Conservation (phyloP, 1,140 invertebrate genomes). For the Temnothorax curvispinosus region DNA sequence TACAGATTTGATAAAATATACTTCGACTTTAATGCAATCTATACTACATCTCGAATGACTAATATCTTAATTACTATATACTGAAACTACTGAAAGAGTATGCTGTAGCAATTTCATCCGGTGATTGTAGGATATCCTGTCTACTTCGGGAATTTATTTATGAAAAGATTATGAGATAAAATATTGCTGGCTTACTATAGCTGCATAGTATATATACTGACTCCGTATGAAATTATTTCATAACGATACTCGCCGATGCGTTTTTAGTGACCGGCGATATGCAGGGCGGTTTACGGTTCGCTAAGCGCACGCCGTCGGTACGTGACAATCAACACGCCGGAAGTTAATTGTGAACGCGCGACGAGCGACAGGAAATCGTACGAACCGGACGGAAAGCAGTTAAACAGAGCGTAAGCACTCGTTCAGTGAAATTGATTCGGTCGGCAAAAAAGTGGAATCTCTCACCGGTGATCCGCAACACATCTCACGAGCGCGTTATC, state of each 20-base stretch:
- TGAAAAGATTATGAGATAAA: neutral
- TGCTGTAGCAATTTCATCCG: neutral
- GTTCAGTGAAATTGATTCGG: constrained; percentile 40
- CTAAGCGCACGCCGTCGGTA: neutral
- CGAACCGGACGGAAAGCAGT: constrained; percentile 70
- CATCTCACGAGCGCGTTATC: constrained; percentile 7
- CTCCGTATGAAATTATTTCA: constrained; percentile 14
- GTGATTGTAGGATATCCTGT: neutral
- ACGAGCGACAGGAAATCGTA: constrained; percentile 69
- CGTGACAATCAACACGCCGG: constrained; percentile 55
- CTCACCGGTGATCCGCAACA: constrained; percentile 10
- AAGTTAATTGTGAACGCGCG: constrained; percentile 70
- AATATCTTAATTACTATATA: constrained; percentile 5
- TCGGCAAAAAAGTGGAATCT: constrained; percentile 45
- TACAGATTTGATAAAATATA: constrained; percentile 6
- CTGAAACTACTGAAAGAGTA: neutral
- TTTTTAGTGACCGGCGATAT: constrained; percentile 21
- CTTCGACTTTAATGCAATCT: neutral
- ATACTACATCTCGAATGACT: neutral
- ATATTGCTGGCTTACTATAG: neutral
- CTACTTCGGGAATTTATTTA: neutral
- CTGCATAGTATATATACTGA: no score
- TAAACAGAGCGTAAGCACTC: constrained; percentile 71
- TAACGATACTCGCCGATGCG: constrained; percentile 5
- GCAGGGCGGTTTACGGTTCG: constrained; percentile 60